Percentiles rank a stretch among this genome's conserved stretches.
These are phyloP conservation scores for Ametastegia equiseti DNA, from an alignment of 2,888 invertebrate genomes.

Conservation along the genomic window DNA sequence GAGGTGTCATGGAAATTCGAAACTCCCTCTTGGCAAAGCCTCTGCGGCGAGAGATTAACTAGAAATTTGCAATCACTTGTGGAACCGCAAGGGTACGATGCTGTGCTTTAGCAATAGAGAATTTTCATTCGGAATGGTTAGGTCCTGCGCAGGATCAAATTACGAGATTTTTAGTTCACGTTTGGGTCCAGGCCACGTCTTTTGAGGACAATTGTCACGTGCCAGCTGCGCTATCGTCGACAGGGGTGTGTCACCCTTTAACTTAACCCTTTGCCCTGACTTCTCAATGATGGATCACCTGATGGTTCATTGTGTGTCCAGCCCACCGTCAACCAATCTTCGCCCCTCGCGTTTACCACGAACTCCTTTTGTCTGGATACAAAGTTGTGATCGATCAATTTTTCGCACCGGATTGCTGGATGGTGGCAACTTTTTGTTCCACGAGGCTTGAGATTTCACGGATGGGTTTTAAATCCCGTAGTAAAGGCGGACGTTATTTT, in stretches of 20 bases:
- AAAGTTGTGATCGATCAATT: conserved; percentile 59
- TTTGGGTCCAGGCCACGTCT: not conserved
- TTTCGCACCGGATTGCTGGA: conserved; percentile 46
- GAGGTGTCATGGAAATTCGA: not conserved
- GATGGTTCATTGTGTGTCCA: conserved; percentile 62
- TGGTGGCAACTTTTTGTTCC: conserved; percentile 31
- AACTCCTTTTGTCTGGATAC: conserved; percentile 54
- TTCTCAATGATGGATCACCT: conserved; percentile 67
- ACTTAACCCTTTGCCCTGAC: conserved; percentile 65
- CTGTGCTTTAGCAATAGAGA: not conserved
- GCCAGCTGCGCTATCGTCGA: conserved; percentile 53
- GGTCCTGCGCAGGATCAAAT: not conserved
- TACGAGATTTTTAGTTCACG: not conserved
- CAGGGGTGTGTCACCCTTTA: conserved; percentile 56
- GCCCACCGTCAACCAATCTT: conserved; percentile 61
- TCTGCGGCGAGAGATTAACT: not conserved
- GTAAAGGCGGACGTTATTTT: not conserved
- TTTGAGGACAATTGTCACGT: conserved; percentile 46
- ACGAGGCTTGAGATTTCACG: conserved; percentile 43
- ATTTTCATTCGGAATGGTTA: not conserved
- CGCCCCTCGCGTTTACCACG: conserved; percentile 51
- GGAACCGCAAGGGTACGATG: not conserved
- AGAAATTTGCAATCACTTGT: conserved; percentile 10
- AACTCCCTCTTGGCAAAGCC: not conserved
- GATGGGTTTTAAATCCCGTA: conserved; percentile 3